These are phyloP conservation scores for Meta bourneti DNA, from an alignment of 2,888 invertebrate species.

Conservation along the genomic window DNA sequence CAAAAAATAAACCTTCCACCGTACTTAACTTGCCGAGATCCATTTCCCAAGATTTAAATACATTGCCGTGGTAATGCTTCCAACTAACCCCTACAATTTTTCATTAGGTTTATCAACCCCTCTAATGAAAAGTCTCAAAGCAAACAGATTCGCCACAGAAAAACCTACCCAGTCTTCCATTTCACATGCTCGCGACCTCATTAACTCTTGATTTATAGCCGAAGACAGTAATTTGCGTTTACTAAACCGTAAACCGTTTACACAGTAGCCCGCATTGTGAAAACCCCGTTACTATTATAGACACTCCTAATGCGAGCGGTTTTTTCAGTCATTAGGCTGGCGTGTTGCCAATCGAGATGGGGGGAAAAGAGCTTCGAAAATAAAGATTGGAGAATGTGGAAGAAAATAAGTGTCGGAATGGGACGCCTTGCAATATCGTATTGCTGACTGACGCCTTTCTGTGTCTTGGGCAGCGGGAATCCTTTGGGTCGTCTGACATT, in stretches of 20 bases:
- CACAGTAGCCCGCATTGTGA: conserved; percentile 10
- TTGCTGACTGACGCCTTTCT: conserved; percentile 20
- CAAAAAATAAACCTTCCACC: no score
- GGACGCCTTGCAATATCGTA: conserved; percentile 24
- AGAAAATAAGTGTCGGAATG: conserved; percentile 10
- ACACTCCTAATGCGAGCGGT: conserved; percentile 6
- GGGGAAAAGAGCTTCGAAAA: neutral
- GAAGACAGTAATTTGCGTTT: conserved; percentile 5
- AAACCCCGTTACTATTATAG: conserved; percentile 25
- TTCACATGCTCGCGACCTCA: neutral
- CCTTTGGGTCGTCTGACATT: neutral
- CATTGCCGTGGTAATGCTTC: neutral
- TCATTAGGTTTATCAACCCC: neutral
- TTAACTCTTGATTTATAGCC: conserved; percentile 22
- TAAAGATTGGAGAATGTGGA: neutral
- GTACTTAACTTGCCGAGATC: no score
- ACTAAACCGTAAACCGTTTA: conserved; percentile 6
- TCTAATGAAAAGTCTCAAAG: neutral
- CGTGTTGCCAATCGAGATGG: neutral
- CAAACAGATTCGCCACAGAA: neutral
- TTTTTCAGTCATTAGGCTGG: conserved; percentile 34
- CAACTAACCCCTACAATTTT: neutral
- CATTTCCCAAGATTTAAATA: neutral
- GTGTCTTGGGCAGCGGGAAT: neutral
- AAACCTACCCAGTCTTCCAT: neutral